Base-by-base conservation (phyloP, 2,797 vertebrate species). In the Chloroceryle amazona region DNA sequence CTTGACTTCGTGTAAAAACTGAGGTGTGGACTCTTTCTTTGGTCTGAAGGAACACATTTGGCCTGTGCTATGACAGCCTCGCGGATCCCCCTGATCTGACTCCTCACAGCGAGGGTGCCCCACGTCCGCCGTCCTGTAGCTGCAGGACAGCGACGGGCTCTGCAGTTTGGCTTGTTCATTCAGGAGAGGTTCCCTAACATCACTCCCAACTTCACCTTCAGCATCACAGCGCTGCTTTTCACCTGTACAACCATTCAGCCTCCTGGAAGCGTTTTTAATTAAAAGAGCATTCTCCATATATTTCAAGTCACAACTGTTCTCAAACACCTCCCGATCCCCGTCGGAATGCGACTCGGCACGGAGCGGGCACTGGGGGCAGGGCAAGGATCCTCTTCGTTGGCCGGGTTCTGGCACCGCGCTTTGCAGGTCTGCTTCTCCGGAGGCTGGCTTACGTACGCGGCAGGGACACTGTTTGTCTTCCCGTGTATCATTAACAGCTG, bases 21-120 rank as follows among this genome's bases (percentile, higher is more conserved):
- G 92, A 71, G 82, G 81, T 75, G 47, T 10, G 51, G 68, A 62
- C 31, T 89, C 97, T 78, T 97, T 94, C 67, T 98, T 98, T 9
- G 98, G 98, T 46, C 98, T 98, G 47, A 97, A 98, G 93, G 98
- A 98, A 93, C 99, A 98, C 74, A 95, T 97, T 9, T 98, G 98
- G 79, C 97, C 96, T 62, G 52, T 95, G 41, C 57, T 82, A 54
- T 52, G 80, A 81, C 96, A 95, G 90, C 98, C 93, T 23, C 96
- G 97, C 49, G 57, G 37, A 13, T 57, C 58, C 28, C 79, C 90
- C 62, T 39, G 49, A 28, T 91, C 91, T 2, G 91, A 80, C 35
- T 98, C 98, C 90, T 89, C 61, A 3, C n/a, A 10, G 80, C 2
- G 6, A 46, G 54, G 19, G 25, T 14, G 33, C 73, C 86, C 86